Conservation (phyloP, 2,113 vertebrate species). For the Typhlomys cinereus region DNA sequence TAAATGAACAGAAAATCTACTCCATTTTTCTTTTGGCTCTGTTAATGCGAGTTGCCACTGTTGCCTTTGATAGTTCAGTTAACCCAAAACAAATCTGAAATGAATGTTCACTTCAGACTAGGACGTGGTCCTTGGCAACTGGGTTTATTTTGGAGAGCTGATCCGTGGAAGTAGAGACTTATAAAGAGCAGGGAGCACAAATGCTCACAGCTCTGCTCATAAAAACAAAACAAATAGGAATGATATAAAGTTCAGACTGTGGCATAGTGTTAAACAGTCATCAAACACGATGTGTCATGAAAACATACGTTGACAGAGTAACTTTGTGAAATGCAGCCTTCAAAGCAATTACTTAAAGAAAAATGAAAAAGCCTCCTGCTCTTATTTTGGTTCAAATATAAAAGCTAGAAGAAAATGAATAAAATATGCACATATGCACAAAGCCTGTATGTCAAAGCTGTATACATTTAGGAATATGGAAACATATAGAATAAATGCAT, state of each 20-base stretch:
- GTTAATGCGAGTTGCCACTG: background rate
- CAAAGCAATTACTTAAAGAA: background rate
- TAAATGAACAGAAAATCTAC: background rate
- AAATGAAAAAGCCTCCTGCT: background rate
- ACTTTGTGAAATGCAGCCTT: conserved; percentile 38
- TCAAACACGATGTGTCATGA: conserved; percentile 30
- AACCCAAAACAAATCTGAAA: background rate
- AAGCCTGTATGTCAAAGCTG: conserved; percentile 33
- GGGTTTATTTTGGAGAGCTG: background rate
- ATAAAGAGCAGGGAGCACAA: background rate
- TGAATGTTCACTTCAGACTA: background rate
- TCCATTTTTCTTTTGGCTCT: background rate
- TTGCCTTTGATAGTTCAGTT: background rate
- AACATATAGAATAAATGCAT: background rate
- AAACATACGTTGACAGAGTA: background rate
- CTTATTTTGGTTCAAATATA: conserved; percentile 21
- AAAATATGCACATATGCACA: background rate
- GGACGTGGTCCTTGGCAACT: background rate
- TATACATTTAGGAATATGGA: background rate
- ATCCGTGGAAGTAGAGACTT: background rate
- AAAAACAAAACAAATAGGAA: conserved; percentile 8
- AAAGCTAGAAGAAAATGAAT: conserved; percentile 23
- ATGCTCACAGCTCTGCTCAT: background rate
- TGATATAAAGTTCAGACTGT: conserved; percentile 18
- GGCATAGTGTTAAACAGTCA: background rate